These are phyloP conservation scores for Patiria pectinifera DNA, from an alignment of 53 echinoderm and acorn worm species.

Conservation along the genomic window DNA sequence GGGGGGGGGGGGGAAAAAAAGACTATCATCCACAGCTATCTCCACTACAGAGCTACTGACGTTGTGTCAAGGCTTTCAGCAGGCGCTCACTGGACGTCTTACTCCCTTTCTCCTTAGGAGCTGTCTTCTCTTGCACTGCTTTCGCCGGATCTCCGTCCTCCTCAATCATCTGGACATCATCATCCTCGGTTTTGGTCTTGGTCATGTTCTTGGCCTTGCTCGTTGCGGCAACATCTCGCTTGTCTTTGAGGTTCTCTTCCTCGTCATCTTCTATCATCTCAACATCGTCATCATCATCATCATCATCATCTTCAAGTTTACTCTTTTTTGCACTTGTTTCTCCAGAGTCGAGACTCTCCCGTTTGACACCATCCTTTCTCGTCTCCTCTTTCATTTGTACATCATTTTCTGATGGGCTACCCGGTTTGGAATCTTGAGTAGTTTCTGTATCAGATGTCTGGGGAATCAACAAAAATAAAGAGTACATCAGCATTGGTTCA, in stretches of 20 bases:
- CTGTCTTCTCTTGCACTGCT: neutral
- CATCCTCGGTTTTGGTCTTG: neutral
- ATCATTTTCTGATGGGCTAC: neutral
- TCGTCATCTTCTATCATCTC: slow-evolving; percentile 50
- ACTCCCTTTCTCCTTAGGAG: neutral
- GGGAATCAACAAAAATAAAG: neutral
- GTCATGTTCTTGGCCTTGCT: neutral
- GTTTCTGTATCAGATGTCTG: neutral
- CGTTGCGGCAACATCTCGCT: neutral
- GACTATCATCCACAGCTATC: neutral
- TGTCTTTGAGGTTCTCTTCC: neutral
- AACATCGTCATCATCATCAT: neutral
- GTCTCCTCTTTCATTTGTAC: neutral
- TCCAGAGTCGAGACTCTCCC: slow-evolving; percentile 14
- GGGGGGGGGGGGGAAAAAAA: neutral
- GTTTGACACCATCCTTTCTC: slow-evolving; percentile 16
- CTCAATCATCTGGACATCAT: slow-evolving; percentile 49
- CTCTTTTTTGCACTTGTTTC: slow-evolving; percentile 56
- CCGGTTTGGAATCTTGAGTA: neutral
- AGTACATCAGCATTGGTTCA: neutral
- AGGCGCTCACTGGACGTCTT: slow-evolving; percentile 18
- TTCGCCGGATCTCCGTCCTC: neutral
- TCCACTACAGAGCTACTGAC: slow-evolving; percentile 41
- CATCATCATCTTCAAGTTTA: slow-evolving; percentile 23
- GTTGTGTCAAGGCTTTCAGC: slow-evolving; percentile 39